Conservation (phyloP, 1,140 invertebrate genomes). For the Pseudomyrmex dendroicus region DNA sequence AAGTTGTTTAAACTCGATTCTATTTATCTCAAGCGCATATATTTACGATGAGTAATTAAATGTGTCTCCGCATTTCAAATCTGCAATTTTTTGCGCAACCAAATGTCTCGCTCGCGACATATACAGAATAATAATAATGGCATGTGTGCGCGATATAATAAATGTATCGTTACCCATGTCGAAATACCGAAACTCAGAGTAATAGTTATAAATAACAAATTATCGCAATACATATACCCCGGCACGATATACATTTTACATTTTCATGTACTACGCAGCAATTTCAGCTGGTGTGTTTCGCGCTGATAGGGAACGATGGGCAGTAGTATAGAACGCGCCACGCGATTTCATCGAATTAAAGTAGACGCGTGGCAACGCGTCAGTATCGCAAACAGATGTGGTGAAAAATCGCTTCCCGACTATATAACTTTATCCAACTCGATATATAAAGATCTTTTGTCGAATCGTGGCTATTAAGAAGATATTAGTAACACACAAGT, state of each 20-base stretch:
- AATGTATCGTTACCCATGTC: slow-evolving; percentile 20
- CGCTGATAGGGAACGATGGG: not conserved
- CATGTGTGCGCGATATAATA: not conserved
- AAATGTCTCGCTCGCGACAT: not conserved
- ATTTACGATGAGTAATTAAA: too few relatives aligned
- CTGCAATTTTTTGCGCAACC: not conserved
- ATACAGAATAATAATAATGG: slow-evolving; percentile 4
- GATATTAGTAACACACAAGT: not conserved
- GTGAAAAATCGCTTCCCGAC: too few relatives aligned
- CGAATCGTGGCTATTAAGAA: slow-evolving; percentile 2
- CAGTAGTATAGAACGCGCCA: not conserved
- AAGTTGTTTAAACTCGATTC: too few relatives aligned
- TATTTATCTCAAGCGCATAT: too few relatives aligned
- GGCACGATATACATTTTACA: slow-evolving; percentile 4
- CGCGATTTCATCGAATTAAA: slow-evolving; percentile 12
- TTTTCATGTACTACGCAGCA: slow-evolving; percentile 14
- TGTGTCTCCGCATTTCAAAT: too few relatives aligned
- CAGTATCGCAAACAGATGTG: too few relatives aligned
- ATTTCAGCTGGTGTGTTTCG: slow-evolving; percentile 7
- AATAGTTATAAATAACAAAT: slow-evolving; percentile 23
- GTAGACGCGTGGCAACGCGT: slow-evolving; percentile 8
- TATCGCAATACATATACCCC: slow-evolving; percentile 11
- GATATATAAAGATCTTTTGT: not conserved
- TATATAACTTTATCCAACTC: not conserved
- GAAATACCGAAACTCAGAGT: not conserved